Percentiles rank a stretch among this genome's conserved stretches.
phyloP scores from a whole-genome alignment of 2,797 vertebrate genomes.

The Aplochiton taeniatus region DNA sequence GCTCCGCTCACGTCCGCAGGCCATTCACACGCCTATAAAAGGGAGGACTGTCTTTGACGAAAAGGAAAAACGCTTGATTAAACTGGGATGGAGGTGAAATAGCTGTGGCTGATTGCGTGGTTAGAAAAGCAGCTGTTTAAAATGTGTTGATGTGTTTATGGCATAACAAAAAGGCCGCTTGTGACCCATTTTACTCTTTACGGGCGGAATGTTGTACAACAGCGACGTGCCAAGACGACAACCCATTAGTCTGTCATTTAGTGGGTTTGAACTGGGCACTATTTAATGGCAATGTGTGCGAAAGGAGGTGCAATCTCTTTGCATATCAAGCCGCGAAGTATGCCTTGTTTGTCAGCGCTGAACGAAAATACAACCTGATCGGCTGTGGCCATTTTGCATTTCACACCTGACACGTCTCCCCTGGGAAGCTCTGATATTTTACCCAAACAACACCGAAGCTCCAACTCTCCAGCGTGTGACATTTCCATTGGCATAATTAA shows the following conservation, averaged over 20 bases:
- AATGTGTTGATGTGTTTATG: conserved; percentile 17
- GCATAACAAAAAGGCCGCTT: not conserved
- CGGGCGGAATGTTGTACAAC: not conserved
- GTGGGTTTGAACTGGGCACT: too few species aligned
- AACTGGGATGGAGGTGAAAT: conserved; percentile 38
- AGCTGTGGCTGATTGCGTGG: conserved; percentile 21
- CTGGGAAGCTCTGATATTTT: conserved; percentile 32
- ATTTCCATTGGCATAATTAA: conserved; percentile 64
- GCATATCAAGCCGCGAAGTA: too few species aligned
- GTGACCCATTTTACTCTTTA: not conserved
- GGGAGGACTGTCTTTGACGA: conserved; percentile 40
- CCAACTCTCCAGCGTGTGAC: conserved; percentile 45
- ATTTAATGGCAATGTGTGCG: too few species aligned
- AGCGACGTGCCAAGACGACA: too few species aligned
- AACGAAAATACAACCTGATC: not conserved
- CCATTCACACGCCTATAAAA: conserved; percentile 39
- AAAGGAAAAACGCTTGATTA: conserved; percentile 47
- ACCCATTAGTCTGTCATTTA: too few species aligned
- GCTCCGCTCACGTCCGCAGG: conserved; percentile 30
- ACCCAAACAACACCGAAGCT: conserved; percentile 23
- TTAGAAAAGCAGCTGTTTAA: conserved; percentile 40
- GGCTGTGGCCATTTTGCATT: conserved; percentile 36
- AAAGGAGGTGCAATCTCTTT: too few species aligned
- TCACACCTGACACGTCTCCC: conserved; percentile 23
- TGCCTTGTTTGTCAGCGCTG: not conserved